These are phyloP conservation scores for Rhodeus uyekii DNA, from an alignment of 2,797 vertebrate genomes.

Conservation along the genomic window DNA sequence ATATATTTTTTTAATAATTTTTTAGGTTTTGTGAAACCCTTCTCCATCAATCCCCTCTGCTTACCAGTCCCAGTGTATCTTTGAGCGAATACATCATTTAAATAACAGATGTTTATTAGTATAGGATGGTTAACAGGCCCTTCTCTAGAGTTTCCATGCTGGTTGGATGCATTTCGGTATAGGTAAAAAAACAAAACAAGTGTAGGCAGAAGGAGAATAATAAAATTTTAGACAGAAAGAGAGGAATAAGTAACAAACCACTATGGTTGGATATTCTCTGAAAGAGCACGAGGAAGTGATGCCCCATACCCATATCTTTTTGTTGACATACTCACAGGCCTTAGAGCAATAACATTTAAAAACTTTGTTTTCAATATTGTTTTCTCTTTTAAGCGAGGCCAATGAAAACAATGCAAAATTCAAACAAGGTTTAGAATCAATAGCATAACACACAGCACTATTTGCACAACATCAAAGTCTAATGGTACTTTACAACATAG, in stretches of 20 bases:
- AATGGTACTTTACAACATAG: background rate
- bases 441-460: background rate
- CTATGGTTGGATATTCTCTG: background rate
- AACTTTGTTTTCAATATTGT: background rate
- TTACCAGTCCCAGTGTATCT: slow-evolving; percentile 26
- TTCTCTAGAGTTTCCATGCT: slow-evolving; percentile 43
- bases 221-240: background rate
- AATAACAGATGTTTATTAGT: slow-evolving; percentile 68
- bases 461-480: background rate
- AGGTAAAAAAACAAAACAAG: slow-evolving; percentile 47
- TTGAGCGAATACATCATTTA: slow-evolving; percentile 59
- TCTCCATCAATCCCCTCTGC: slow-evolving; percentile 6
- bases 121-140: slow-evolving; percentile 42
- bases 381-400: background rate
- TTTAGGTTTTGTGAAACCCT: slow-evolving; percentile 52
- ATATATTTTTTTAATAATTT: no score
- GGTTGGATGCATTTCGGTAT: slow-evolving; percentile 47
- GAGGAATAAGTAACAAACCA: background rate
- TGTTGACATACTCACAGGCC: background rate
- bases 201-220: slow-evolving; percentile 6
- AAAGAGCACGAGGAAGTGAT: background rate
- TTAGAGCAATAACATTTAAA: background rate
- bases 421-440: background rate
- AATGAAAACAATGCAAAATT: background rate
- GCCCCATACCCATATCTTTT: background rate